Evolutionary conservation across 2,888 invertebrate species (phyloP), one percentile per base, ranked within the genome.

Genomic region (Podotricha telesiphe): DNA sequence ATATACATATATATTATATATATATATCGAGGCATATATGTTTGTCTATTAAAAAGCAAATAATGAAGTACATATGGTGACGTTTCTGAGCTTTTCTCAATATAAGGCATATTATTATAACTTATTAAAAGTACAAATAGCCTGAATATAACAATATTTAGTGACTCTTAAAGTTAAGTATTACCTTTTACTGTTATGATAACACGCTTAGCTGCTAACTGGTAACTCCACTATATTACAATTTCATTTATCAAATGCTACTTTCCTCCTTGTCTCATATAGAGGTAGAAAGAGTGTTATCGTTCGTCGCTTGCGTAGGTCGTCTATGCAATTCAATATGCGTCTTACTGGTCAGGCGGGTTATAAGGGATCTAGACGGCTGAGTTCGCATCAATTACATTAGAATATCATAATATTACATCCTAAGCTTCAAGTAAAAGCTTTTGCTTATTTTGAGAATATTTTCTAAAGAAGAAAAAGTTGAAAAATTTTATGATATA

Each of bases 261-360:
- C 73, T 67, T 69, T 67, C 65, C 51, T 68, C 17, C 48, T 62
- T 45, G 64, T 70, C 62, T 68, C 70, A 53, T 64, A 68, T 70
- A 59, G 72, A 70, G 55, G 65, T 71, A 71, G 66, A 70, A 69
- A 72, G 69, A 71, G 72, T 73, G 69, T 69, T 74, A 72, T 70
- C 73, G 69, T 70, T 58, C 51, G 71, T 73, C 72, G 66, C 68
- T 70, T 72, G 77, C 76, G 77, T 78, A 77, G 78, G 78, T 68
- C 73, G 75, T 72, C 72, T 72, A 68, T 74, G 74, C 72, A 73
- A 75, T 74, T 74, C 70, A 75, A 72, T 73, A 72, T 73, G 70
- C 73, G 71, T 72, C 68, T 63, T 67, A 77, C 77, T 74, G 75
- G 77, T 77, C 76, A 73, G 70, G 72, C 77, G 48, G 73, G 75